Conservation (phyloP, 2,113 vertebrate species). For the Anarrhichthys ocellatus region DNA sequence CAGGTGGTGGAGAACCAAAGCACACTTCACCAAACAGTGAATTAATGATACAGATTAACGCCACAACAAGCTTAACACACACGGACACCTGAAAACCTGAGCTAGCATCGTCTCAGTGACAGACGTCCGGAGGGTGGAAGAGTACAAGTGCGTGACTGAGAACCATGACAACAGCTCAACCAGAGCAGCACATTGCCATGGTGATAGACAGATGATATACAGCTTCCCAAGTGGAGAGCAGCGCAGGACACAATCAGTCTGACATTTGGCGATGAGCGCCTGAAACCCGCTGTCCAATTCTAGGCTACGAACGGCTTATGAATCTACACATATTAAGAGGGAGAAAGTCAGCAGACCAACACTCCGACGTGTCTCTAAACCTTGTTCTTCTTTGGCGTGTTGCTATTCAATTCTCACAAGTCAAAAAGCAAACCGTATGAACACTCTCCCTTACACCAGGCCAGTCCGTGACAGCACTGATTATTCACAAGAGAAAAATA, state of each 20-base stretch:
- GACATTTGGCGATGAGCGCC: background rate
- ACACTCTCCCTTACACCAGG: background rate
- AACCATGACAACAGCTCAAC: constrained; percentile 69
- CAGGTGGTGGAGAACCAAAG: constrained; percentile 36
- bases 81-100: constrained; percentile 46
- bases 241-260: constrained; percentile 2
- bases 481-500: background rate
- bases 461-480: background rate
- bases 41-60: constrained; percentile 48
- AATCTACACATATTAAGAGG: background rate
- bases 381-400: background rate
- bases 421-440: background rate
- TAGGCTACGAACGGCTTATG: background rate
- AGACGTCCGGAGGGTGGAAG: constrained; percentile 26
- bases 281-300: constrained; percentile 22
- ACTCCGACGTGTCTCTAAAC: background rate
- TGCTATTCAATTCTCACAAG: background rate
- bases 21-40: constrained; percentile 37
- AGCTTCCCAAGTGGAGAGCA: constrained; percentile 28
- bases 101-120: constrained; percentile 14
- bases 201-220: constrained; percentile 43
- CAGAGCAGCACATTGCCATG: constrained; percentile 55
- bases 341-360: background rate
- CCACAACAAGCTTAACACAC: constrained; percentile 28
- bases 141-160: constrained; percentile 34